A percentile compares a stretch with the other conserved stretches of the same genome.
These are phyloP conservation scores for Planiliza haematocheilus DNA, from an alignment of 2,113 vertebrate genomes.

Conservation along the genomic window DNA sequence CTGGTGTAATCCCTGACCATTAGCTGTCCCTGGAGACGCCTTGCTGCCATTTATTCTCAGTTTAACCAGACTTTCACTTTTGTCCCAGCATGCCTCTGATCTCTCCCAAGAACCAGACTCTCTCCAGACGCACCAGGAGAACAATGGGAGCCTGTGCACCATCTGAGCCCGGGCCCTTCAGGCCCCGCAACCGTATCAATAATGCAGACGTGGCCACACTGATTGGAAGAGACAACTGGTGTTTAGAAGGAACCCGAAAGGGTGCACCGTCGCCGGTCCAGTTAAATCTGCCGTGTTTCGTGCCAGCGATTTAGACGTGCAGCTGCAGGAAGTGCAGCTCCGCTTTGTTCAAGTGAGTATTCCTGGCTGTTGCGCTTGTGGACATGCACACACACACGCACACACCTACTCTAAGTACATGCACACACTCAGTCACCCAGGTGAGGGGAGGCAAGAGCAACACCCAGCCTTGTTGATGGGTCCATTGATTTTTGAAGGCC, in stretches of 20 bases:
- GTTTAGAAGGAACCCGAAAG: constrained; percentile 88
- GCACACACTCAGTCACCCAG: constrained; percentile 50
- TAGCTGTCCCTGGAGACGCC: constrained; percentile 78
- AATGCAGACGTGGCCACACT: constrained; percentile 89
- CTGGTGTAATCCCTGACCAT: constrained; percentile 77
- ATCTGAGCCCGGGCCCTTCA: constrained; percentile 85
- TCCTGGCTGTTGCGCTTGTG: neutral
- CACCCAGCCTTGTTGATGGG: constrained; percentile 52
- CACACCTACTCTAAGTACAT: constrained; percentile 16
- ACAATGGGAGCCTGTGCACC: constrained; percentile 69
- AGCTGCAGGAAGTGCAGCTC: constrained; percentile 76
- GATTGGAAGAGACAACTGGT: constrained; percentile 91
- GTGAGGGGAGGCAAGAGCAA: constrained; percentile 53
- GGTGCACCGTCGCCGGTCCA: constrained; percentile 64
- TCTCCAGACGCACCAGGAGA: constrained; percentile 83
- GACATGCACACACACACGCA: constrained; percentile 8
- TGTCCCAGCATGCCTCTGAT: constrained; percentile 57
- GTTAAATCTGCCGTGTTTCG: constrained; percentile 85
- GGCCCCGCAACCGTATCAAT: constrained; percentile 87
- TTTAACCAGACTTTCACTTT: constrained; percentile 76
- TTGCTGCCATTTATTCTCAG: constrained; percentile 84
- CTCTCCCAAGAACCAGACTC: constrained; percentile 45
- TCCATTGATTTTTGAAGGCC: constrained; percentile 77
- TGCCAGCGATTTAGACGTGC: constrained; percentile 87
- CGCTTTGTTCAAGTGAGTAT: constrained; percentile 23